phyloP scores from a whole-genome alignment of 2,113 vertebrate species.

The Cricetomys ansorgei region DNA sequence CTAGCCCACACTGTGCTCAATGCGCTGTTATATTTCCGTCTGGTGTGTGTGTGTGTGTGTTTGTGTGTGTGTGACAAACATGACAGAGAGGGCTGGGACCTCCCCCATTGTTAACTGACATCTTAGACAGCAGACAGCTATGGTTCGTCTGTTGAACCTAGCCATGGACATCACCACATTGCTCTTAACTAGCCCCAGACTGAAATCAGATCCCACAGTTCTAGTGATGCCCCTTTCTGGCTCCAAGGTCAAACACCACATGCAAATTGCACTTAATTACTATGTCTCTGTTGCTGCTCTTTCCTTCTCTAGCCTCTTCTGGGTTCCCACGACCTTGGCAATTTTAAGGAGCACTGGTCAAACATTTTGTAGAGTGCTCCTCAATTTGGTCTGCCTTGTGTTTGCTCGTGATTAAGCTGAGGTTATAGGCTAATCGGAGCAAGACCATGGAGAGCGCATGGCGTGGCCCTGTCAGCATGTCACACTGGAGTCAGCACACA shows the following conservation, averaged over 20 bases:
- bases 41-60: background rate
- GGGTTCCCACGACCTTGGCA: background rate
- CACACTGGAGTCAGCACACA: accelerated
- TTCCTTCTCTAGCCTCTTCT: background rate
- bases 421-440: background rate
- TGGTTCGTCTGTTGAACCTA: background rate
- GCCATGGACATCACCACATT: background rate
- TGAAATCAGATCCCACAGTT: background rate
- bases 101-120: background rate
- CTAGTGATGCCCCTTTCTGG: background rate
- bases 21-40: background rate
- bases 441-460: background rate
- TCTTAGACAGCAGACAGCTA: background rate
- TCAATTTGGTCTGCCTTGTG: background rate
- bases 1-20: background rate
- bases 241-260: background rate
- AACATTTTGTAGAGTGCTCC: background rate
- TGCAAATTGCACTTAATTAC: background rate
- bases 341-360: background rate
- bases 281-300: background rate
- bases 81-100: background rate
- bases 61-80: background rate
- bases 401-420: background rate
- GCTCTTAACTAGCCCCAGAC: background rate
- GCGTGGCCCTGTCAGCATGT: background rate